Conservation (phyloP, 2,797 vertebrate genomes). For the Alectoris magna region DNA sequence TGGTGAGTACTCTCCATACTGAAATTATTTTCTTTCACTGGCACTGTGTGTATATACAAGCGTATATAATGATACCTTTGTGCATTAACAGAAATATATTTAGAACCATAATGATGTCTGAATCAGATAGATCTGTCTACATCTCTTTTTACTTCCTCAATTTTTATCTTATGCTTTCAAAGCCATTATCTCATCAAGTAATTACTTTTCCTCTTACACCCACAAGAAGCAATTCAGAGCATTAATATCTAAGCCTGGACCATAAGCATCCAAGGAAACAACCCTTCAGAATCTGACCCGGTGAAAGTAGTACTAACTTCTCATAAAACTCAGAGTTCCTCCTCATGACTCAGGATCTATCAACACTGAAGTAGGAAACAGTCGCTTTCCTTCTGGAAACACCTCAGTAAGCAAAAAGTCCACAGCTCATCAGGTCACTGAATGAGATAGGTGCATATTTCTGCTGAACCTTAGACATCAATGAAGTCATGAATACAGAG, state of each 20-base stretch:
- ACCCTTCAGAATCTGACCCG: not conserved
- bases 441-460: not conserved
- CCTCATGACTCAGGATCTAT: not conserved
- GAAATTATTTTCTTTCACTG: constrained; percentile 5
- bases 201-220: not conserved
- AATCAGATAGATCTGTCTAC: not conserved
- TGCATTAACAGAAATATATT: constrained; percentile 4
- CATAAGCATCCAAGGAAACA: not conserved
- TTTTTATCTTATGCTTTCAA: not conserved
- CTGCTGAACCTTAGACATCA: not conserved
- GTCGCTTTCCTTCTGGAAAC: not conserved
- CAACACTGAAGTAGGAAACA: not conserved
- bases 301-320: not conserved
- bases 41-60: not conserved
- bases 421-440: not conserved
- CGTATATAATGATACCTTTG: not conserved
- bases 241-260: not conserved
- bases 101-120: not conserved
- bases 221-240: not conserved
- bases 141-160: not conserved
- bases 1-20: not conserved
- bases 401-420: not conserved
- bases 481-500: not conserved
- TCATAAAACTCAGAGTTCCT: not conserved
- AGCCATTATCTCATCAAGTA: not conserved